A percentile compares a stretch with the other conserved stretches of the same genome.
phyloP scores from a whole-genome alignment of 2,113 vertebrate genomes.

The Rhea pennata region DNA sequence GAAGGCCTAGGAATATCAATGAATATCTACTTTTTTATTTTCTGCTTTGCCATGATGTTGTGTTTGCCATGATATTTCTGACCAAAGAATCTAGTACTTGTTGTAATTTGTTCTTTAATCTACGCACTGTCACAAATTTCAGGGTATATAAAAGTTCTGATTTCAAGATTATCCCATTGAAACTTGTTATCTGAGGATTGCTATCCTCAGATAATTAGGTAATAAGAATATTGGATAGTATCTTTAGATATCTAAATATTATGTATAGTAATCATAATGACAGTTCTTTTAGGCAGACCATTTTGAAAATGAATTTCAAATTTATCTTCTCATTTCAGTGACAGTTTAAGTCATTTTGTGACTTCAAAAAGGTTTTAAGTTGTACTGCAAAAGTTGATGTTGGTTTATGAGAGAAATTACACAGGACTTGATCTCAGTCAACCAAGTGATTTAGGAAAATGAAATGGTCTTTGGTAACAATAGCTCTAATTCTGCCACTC shows the following conservation, averaged over 20 bases:
- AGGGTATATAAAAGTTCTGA: background rate
- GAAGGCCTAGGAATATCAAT: too few relatives aligned
- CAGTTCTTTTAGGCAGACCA: background rate
- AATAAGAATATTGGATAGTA: background rate
- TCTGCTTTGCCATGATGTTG: background rate
- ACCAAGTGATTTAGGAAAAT: background rate
- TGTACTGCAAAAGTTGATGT: background rate
- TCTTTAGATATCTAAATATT: background rate
- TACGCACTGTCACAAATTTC: background rate
- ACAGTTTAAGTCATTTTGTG: background rate
- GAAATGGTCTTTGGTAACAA: background rate
- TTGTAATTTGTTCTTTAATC: background rate
- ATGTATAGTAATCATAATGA: background rate
- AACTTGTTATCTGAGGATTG: background rate
- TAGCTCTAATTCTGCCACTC: conserved; percentile 13
- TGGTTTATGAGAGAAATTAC: background rate
- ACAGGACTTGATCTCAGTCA: background rate
- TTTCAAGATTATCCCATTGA: background rate
- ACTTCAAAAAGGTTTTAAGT: background rate
- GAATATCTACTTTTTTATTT: background rate
- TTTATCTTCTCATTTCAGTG: conserved; percentile 4
- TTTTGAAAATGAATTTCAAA: conserved; percentile 6
- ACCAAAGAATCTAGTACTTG: too few relatives aligned
- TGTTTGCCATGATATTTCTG: background rate
- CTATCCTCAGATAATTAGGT: background rate